Percentiles rank a stretch among this genome's conserved stretches.
Evolutionary conservation across 1,140 invertebrate genomes (phyloP).

Genomic region (Drosophila mojavensis): DNA sequence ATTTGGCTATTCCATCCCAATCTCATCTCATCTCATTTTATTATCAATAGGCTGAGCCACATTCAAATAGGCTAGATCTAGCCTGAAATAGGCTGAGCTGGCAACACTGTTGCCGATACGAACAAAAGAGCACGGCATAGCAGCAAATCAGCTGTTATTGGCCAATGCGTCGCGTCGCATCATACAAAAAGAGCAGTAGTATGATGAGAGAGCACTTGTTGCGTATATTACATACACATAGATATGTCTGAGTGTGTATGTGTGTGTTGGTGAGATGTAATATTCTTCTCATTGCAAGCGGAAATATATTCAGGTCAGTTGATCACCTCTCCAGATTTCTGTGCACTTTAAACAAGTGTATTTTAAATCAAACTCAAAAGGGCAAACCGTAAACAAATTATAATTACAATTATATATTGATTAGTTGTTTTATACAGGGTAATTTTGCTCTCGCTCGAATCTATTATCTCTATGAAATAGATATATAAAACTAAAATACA

Average conservation of each 20-base stretch:
- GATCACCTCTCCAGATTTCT: no score
- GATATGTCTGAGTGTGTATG: background rate
- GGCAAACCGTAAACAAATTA: background rate
- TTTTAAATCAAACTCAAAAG: background rate
- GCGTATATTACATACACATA: constrained; percentile 25
- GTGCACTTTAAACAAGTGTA: background rate
- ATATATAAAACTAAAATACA: no score
- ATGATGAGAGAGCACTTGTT: constrained; percentile 30
- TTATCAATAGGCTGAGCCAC: no score
- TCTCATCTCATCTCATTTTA: no score
- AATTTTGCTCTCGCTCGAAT: no score
- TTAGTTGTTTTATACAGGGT: no score
- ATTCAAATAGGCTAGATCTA: no score
- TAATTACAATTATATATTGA: no score
- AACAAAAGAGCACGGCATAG: background rate
- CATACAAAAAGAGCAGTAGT: background rate
- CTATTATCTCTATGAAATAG: no score
- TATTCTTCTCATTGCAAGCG: background rate
- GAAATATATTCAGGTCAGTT: no score
- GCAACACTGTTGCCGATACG: background rate
- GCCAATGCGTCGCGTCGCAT: constrained; percentile 16
- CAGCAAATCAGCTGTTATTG: constrained; percentile 44
- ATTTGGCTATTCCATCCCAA: no score
- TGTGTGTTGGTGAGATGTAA: background rate
- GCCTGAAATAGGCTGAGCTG: no score